These are phyloP conservation scores for Puma concolor DNA, from an alignment of 2,113 vertebrate genomes.

Conservation along the genomic window DNA sequence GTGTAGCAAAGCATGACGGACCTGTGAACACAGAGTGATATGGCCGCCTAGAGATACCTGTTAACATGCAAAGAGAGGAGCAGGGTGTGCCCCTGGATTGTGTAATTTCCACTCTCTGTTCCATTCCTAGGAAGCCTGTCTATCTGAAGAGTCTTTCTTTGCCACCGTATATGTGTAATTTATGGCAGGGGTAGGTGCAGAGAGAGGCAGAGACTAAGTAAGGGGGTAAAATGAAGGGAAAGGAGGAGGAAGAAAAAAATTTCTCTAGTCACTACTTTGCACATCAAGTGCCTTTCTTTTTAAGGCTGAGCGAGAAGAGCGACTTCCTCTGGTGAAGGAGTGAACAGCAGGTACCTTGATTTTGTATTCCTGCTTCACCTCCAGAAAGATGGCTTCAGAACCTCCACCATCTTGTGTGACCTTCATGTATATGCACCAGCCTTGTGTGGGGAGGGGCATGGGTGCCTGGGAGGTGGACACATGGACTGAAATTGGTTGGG, in stretches of 20 bases:
- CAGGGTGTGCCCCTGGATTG: not conserved
- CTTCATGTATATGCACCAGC: accelerated
- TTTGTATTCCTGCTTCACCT: slow-evolving; percentile 2
- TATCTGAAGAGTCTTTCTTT: slow-evolving; percentile 31
- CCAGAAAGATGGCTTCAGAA: not conserved
- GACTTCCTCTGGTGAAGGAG: slow-evolving; percentile 57
- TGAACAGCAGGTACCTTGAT: slow-evolving; percentile 38
- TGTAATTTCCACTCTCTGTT: not conserved
- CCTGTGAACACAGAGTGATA: not conserved
- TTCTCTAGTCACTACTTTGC: slow-evolving; percentile 30
- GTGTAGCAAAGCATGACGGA: not conserved
- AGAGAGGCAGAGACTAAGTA: not conserved
- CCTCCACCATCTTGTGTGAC: not conserved
- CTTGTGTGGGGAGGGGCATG: not conserved
- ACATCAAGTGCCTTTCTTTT: not conserved
- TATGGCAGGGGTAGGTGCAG: not conserved
- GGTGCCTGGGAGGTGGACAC: not conserved
- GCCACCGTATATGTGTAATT: slow-evolving; percentile 9
- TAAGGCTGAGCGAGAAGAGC: slow-evolving; percentile 15
- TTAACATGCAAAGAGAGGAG: not conserved
- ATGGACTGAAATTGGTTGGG: not conserved
- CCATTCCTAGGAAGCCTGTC: not conserved
- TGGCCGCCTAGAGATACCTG: not conserved
- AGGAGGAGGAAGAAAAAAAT: not conserved
- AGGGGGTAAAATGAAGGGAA: not conserved